Conservation (phyloP, 2,888 invertebrate species). For the Amiota minor region DNA sequence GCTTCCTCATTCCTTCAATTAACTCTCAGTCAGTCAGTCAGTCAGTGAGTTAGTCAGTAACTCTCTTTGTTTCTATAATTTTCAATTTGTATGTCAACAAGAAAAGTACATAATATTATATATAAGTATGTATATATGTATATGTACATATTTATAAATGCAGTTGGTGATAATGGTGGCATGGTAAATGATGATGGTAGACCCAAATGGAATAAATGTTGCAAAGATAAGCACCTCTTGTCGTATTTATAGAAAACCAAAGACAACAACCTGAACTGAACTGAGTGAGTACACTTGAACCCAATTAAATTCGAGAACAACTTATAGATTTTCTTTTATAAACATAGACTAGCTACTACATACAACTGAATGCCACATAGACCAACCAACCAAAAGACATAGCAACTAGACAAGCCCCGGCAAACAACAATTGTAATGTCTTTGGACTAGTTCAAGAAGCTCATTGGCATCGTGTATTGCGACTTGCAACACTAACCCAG, state of each 20-base stretch:
- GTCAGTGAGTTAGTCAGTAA: no score
- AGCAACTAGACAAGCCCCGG: neutral
- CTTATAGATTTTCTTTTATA: neutral
- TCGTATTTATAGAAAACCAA: conserved; percentile 10
- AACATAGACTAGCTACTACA: neutral
- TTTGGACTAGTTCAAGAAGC: neutral
- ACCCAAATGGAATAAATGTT: neutral
- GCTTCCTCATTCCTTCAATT: no score
- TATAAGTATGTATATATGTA: no score
- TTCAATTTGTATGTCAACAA: conserved; percentile 33
- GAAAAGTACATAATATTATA: neutral
- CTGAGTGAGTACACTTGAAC: conserved; percentile 22
- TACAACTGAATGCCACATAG: neutral
- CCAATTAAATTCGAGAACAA: neutral
- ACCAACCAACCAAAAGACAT: no score
- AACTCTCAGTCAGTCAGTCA: no score
- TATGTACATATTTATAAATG: no score
- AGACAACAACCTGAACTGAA: neutral
- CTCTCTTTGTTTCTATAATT: conserved; percentile 16
- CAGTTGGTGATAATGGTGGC: no score
- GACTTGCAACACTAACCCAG: neutral
- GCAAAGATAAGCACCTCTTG: conserved; percentile 2
- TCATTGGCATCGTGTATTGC: neutral
- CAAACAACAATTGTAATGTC: neutral
- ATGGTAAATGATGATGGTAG: no score